Percentiles rank a stretch among this genome's conserved stretches.
Evolutionary conservation across 2,113 vertebrate genomes (phyloP).

Genomic region (Perca flavescens): DNA sequence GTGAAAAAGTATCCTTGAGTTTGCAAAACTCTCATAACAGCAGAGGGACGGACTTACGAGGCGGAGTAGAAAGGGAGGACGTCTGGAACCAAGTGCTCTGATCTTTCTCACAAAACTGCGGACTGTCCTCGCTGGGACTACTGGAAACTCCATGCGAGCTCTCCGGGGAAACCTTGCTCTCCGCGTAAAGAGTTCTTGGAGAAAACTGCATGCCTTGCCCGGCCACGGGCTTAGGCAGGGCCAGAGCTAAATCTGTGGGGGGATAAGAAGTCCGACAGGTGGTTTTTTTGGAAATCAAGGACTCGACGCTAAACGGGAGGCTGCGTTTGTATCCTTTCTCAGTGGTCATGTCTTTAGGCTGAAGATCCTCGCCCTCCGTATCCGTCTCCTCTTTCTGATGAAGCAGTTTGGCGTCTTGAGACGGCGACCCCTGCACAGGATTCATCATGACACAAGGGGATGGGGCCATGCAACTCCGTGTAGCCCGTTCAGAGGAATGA

Average conservation of each 20-base stretch:
- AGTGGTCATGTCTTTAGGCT: constrained; percentile 77
- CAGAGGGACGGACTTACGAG: constrained; percentile 79
- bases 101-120: constrained; percentile 80
- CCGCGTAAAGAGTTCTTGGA: constrained; percentile 81
- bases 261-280: constrained; percentile 79
- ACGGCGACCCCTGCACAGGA: constrained; percentile 79
- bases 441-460: constrained; percentile 83
- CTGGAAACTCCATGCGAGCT: constrained; percentile 73
- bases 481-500: constrained; percentile 61
- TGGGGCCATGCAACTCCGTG: constrained; percentile 83
- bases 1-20: constrained; percentile 1
- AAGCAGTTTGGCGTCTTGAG: constrained; percentile 71
- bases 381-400: constrained; percentile 78
- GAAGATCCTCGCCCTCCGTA: constrained; percentile 76
- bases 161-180: constrained; percentile 73
- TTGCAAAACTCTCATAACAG: not conserved
- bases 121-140: constrained; percentile 71
- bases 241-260: constrained; percentile 60
- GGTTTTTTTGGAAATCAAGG: constrained; percentile 85
- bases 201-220: constrained; percentile 70
- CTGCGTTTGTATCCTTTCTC: constrained; percentile 80
- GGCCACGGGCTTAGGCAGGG: constrained; percentile 57
- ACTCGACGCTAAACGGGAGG: constrained; percentile 89
- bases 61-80: constrained; percentile 79
- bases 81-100: constrained; percentile 82